These are phyloP conservation scores for Zapornia atra DNA, from an alignment of 2,113 vertebrate genomes.

Conservation along the genomic window DNA sequence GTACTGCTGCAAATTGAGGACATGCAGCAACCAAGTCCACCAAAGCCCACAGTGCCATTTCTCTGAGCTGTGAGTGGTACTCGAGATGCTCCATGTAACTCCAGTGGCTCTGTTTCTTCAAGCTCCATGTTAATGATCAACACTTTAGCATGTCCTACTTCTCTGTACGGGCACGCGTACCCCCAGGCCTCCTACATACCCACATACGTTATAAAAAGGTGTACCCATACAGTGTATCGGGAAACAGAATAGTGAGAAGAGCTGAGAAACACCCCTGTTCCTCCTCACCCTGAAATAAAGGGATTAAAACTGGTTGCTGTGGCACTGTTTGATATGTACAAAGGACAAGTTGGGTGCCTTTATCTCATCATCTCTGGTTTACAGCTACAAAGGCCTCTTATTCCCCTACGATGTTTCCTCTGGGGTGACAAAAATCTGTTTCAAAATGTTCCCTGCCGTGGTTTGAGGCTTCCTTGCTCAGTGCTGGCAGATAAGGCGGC, in stretches of 20 bases:
- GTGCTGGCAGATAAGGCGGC: slow-evolving; percentile 56
- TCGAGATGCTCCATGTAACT: not conserved
- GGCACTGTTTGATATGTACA: not conserved
- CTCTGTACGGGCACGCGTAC: not conserved
- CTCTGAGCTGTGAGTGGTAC: not conserved
- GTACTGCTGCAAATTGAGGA: not conserved
- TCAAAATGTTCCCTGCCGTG: slow-evolving; percentile 31
- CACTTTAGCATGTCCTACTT: not conserved
- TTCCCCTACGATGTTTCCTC: not conserved
- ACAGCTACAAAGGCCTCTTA: not conserved
- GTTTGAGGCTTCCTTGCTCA: slow-evolving; percentile 50
- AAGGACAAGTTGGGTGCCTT: not conserved
- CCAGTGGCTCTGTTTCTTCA: not conserved
- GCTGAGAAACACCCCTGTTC: not conserved
- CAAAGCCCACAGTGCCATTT: rapidly evolving
- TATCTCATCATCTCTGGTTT: not conserved
- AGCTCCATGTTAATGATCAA: too few species aligned
- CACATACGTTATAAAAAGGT: not conserved
- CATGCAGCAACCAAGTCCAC: rapidly evolving
- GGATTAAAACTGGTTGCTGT: not conserved
- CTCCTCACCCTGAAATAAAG: not conserved
- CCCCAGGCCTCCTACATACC: not conserved
- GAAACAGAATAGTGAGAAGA: not conserved
- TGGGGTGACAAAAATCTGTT: slow-evolving; percentile 52
- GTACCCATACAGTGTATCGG: not conserved